Evolutionary conservation across 2,888 invertebrate species (phyloP), one percentile per base, ranked within the genome.

Genomic region (Bellardia bayeri): DNA sequence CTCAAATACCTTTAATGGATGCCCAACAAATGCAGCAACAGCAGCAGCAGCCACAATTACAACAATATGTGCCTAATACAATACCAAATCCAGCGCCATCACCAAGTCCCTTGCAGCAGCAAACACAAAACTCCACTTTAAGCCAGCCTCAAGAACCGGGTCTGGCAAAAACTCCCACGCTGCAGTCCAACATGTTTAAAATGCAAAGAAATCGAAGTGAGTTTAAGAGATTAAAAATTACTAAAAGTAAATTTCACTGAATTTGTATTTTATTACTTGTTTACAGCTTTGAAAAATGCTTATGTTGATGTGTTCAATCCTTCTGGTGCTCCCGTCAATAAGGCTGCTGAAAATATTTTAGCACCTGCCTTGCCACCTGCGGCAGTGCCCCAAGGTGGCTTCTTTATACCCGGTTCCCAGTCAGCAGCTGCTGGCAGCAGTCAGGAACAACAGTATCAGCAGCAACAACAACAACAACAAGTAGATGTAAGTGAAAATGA

Each of bases 221-320:
- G 96, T 94, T 66, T 7, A 40, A 64, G 64, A 13, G 4, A 40
- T 13, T 16, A 30, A 13, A 51, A 42, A 63, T 33, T 7, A 13
- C 5, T 37, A 5, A 30, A 37, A 5, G 76, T 33, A 51, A 30
- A 7, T 9, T 49, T 16, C 37, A 13, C 33, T 84, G 23, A 37
- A 11, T 42, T 81, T 45, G 1, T 49, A 40, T 51, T 83, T 81
- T 49, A 13, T n/a, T 63, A 51, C 79, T 64, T 63, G 30, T 85
- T 82, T 40, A 8, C 93, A 97, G 97, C 97, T 91, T 95, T 97
- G 91, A 96, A 97, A 94, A 96, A 96, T 91, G 96, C 97, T 86
- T 98, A 98, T 94, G 97, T 98, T 90, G 98, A 98, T 94, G 97
- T 98, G 85, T 96, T 98, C 94, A 97, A 97, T 94, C 97, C 97